Conservation (phyloP, 2,113 vertebrate genomes). For the Tinamus guttatus region DNA sequence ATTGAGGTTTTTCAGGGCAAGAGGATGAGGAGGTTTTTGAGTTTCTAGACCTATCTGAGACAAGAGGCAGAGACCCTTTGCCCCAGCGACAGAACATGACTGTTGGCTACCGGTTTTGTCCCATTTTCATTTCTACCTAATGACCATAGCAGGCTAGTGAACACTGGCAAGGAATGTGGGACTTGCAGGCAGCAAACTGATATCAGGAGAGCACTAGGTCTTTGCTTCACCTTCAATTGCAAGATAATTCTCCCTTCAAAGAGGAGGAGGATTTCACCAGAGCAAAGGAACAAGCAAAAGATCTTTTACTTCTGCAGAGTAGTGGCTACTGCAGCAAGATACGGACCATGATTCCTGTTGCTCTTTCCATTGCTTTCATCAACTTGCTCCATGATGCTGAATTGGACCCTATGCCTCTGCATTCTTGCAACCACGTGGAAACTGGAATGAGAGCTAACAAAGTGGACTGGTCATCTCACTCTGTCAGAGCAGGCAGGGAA, state of each 20-base stretch:
- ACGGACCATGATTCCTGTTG: background rate
- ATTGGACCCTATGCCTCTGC: too few relatives aligned
- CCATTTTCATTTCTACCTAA: background rate
- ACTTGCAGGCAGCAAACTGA: background rate
- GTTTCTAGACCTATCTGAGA: background rate
- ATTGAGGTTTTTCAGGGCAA: too few relatives aligned
- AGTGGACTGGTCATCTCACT: background rate
- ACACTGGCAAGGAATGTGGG: background rate
- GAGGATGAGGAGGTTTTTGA: background rate
- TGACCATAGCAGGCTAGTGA: background rate
- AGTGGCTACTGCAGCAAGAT: background rate
- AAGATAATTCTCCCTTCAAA: background rate
- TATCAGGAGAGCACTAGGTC: background rate
- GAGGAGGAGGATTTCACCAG: background rate
- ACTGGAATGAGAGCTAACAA: background rate
- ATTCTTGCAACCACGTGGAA: background rate
- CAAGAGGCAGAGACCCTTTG: background rate
- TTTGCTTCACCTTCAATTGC: background rate
- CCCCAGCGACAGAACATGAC: background rate
- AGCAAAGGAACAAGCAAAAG: background rate
- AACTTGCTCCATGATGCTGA: background rate
- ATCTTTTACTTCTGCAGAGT: background rate
- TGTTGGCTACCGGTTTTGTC: background rate
- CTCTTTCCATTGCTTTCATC: background rate
- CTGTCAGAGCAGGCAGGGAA: background rate